A percentile compares a stretch with the other conserved stretches of the same genome.
Evolutionary conservation across 2,888 invertebrate genomes (phyloP).

Genomic region (Timandra comae): DNA sequence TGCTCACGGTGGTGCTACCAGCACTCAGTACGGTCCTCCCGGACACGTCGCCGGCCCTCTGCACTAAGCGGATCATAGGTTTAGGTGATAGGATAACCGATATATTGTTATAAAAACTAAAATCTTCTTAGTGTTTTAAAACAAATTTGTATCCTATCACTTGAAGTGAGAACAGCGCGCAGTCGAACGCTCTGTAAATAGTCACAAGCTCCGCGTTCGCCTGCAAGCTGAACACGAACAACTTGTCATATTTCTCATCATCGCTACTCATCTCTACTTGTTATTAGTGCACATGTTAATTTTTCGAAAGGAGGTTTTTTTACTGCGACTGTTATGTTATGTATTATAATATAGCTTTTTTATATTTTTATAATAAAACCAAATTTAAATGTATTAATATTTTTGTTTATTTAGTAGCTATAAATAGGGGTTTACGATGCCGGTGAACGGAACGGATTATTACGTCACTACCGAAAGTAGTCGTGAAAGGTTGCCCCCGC

Average conservation of each 20-base stretch:
- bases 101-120: constrained; percentile 46
- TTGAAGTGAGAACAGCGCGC: constrained; percentile 26
- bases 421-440: constrained; percentile 33
- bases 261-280: constrained; percentile 62
- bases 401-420: constrained; percentile 42
- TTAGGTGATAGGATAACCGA: constrained; percentile 42
- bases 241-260: constrained; percentile 38
- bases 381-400: constrained; percentile 61
- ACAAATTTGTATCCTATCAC: constrained; percentile 27
- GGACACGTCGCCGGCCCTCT: constrained; percentile 70
- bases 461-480: constrained; percentile 62
- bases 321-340: constrained; percentile 71
- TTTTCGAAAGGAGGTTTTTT: constrained; percentile 58
- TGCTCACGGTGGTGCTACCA: constrained; percentile 54
- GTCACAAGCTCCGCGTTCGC: constrained; percentile 48
- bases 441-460: constrained; percentile 31
- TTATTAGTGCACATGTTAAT: constrained; percentile 74
- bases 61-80: constrained; percentile 44
- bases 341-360: constrained; percentile 69
- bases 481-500: constrained; percentile 60
- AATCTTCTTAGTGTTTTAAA: constrained; percentile 31
- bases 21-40: constrained; percentile 72
- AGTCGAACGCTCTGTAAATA: constrained; percentile 57
- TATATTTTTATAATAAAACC: constrained; percentile 65
- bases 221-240: constrained; percentile 27